These are phyloP conservation scores for Drosophila sordidula DNA, from an alignment of 2,888 invertebrate genomes.

Conservation along the genomic window DNA sequence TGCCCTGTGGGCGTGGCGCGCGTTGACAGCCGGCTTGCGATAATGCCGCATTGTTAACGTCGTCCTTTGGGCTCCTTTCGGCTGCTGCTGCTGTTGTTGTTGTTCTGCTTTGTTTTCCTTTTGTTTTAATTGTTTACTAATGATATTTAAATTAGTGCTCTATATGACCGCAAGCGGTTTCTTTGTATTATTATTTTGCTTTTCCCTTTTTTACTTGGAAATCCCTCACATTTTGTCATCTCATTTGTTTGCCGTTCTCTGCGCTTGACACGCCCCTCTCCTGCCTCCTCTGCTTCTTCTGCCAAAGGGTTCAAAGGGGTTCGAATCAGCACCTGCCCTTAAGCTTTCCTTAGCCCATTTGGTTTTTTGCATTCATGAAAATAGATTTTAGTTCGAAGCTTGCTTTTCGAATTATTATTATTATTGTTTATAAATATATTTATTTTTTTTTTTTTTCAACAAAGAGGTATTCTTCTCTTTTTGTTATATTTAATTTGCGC, in stretches of 20 bases:
- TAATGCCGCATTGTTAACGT: conserved; percentile 46
- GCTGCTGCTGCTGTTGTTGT: conserved; percentile 4
- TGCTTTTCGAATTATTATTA: too few relatives aligned
- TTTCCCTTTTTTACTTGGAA: conserved; percentile 2
- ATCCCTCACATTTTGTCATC: conserved; percentile 37
- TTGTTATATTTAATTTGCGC: too few relatives aligned
- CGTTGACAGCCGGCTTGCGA: conserved; percentile 57
- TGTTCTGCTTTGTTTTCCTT: conserved; percentile 21
- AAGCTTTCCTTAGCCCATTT: too few relatives aligned
- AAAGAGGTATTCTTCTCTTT: too few relatives aligned
- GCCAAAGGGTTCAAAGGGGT: neutral
- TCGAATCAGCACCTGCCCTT: neutral
- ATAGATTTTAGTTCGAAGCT: too few relatives aligned
- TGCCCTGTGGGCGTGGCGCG: conserved; percentile 45
- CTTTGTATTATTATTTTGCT: conserved; percentile 48
- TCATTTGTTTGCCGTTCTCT: conserved; percentile 38
- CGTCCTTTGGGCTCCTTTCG: conserved; percentile 17
- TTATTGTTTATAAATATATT: too few relatives aligned
- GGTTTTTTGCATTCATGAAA: too few relatives aligned
- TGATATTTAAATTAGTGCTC: conserved; percentile 81
- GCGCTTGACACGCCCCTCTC: conserved; percentile 16
- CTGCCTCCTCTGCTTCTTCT: neutral
- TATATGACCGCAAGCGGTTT: conserved; percentile 64
- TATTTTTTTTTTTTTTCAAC: too few relatives aligned
- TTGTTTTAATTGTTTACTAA: conserved; percentile 77